A percentile compares a stretch with the other conserved stretches of the same genome.
Evolutionary conservation across 2,888 invertebrate genomes (phyloP).

Genomic region (Drosophila subquinaria): DNA sequence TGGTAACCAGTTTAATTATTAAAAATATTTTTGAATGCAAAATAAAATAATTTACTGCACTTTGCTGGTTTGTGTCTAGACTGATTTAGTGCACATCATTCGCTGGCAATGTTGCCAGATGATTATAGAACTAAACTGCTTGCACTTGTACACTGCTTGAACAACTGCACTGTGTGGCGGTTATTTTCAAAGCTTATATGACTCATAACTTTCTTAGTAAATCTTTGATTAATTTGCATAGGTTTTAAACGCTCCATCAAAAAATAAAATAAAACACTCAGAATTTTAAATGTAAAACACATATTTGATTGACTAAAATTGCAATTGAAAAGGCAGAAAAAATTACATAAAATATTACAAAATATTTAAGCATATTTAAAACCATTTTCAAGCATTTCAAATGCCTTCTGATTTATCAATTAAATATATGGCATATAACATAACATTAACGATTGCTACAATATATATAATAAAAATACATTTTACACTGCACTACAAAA

Average conservation of each 20-base stretch:
- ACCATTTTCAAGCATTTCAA: conserved; percentile 42
- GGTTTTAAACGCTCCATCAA: background rate
- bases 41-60: no score
- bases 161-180: background rate
- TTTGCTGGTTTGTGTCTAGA: conserved; percentile 17
- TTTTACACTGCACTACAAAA: conserved; percentile 56
- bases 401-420: conserved; percentile 31
- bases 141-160: conserved; percentile 20
- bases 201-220: conserved; percentile 16
- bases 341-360: conserved; percentile 25
- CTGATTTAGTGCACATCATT: background rate
- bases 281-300: background rate
- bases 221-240: background rate
- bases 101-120: conserved; percentile 6
- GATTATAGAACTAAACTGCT: background rate
- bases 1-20: no score
- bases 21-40: no score
- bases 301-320: conserved; percentile 6
- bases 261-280: background rate
- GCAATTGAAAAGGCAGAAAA: conserved; percentile 33
- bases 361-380: conserved; percentile 37
- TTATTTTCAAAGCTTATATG: conserved; percentile 1
- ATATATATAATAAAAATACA: conserved; percentile 51
- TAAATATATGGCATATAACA: conserved; percentile 41
- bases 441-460: conserved; percentile 19